A percentile compares a stretch with the other conserved stretches of the same genome.
These are phyloP conservation scores for Drosophila robusta DNA, from an alignment of 2,888 invertebrate species.

Conservation along the genomic window DNA sequence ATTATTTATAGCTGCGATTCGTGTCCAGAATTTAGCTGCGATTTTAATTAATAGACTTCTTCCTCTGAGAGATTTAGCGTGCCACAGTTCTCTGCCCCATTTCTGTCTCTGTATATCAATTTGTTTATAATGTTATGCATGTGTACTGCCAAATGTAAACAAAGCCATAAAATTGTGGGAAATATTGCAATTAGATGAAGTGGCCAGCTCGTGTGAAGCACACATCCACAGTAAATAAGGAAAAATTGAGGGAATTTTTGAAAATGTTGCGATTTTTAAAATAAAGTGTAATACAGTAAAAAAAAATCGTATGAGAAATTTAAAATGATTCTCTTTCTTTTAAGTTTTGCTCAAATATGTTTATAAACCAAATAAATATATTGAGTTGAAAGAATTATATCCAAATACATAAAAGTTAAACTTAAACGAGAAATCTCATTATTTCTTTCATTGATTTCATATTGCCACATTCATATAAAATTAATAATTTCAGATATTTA, in stretches of 20 bases:
- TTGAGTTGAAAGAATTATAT: too few species aligned
- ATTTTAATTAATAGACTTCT: constrained; percentile 36
- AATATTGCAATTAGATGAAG: constrained; percentile 16
- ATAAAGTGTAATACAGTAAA: too few species aligned
- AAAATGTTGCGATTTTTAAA: too few species aligned
- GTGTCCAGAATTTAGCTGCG: constrained; percentile 41
- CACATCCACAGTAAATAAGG: background rate
- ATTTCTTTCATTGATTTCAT: background rate
- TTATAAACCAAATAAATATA: too few species aligned
- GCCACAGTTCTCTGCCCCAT: constrained; percentile 43
- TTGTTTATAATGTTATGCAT: constrained; percentile 33
- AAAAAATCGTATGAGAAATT: too few species aligned
- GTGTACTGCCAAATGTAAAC: constrained; percentile 23
- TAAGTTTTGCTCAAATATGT: too few species aligned
- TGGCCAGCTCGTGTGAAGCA: background rate
- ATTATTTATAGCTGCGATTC: constrained; percentile 64
- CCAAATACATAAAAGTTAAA: too few species aligned
- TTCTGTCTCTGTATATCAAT: constrained; percentile 39
- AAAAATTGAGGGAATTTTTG: too few species aligned
- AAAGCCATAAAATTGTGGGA: constrained; percentile 27
- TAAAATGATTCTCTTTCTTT: too few species aligned
- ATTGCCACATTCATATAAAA: background rate
- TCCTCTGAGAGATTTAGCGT: constrained; percentile 4
- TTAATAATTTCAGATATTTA: too few species aligned
- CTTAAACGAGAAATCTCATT: too few species aligned